Evolutionary conservation across 2,888 invertebrate genomes (phyloP).

Genomic region (Chromoteleia sp.): DNA sequence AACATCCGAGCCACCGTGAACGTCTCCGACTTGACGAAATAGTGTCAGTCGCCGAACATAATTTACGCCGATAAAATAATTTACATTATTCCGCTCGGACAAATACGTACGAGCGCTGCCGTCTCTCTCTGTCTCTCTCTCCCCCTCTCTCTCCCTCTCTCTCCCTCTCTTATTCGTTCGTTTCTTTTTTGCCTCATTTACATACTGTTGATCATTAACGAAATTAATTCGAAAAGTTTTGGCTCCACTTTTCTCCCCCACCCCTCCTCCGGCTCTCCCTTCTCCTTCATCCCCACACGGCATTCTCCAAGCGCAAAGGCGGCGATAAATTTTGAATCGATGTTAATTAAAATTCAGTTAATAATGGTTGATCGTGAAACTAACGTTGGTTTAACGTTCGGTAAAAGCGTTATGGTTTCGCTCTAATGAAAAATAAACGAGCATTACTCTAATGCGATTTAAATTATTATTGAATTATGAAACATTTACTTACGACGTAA

Average conservation of each 20-base stretch:
- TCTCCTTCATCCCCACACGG: not conserved
- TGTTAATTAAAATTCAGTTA: conserved; percentile 57
- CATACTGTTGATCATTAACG: conserved; percentile 32
- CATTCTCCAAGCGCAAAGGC: conserved; percentile 22
- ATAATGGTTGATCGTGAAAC: conserved; percentile 47
- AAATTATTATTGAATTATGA: conserved; percentile 48
- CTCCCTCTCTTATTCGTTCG: not conserved
- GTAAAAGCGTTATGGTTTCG: conserved; percentile 48
- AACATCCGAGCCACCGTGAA: conserved; percentile 44
- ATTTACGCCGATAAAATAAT: conserved; percentile 38
- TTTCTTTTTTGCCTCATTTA: conserved; percentile 15
- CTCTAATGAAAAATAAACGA: conserved; percentile 51
- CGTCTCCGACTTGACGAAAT: conserved; percentile 47
- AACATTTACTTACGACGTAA: conserved; percentile 53
- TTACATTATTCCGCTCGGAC: conserved; percentile 12
- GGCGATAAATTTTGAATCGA: conserved; percentile 49
- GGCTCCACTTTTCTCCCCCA: conserved; percentile 10
- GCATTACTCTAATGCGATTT: conserved; percentile 62
- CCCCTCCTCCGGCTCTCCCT: too few relatives aligned
- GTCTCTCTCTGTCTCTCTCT: not conserved
- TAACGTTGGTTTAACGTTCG: conserved; percentile 49
- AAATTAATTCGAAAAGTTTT: conserved; percentile 29
- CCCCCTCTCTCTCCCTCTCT: not conserved
- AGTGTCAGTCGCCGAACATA: conserved; percentile 48
- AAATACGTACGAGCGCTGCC: conserved; percentile 8